Conservation (phyloP, 2,888 invertebrate species). For the Cheilosia soror region DNA sequence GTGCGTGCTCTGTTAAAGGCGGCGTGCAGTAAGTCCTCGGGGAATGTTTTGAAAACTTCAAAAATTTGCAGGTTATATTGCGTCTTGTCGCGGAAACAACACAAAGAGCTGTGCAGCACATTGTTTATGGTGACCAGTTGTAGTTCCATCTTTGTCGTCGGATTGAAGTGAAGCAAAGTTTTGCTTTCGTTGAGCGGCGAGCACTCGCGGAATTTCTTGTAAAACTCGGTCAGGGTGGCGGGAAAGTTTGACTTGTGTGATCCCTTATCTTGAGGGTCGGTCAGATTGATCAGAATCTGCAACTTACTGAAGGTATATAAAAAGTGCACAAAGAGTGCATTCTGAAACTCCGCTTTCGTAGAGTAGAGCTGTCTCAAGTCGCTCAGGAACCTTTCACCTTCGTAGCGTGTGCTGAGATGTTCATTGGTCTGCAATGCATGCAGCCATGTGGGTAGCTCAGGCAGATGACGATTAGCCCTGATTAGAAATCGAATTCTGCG, state of each 20-base stretch:
- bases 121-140: constrained; percentile 78
- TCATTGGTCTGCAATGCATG: constrained; percentile 87
- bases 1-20: constrained; percentile 86
- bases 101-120: constrained; percentile 88
- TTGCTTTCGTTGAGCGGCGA: constrained; percentile 78
- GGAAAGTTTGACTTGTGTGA: constrained; percentile 79
- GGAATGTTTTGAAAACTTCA: constrained; percentile 89
- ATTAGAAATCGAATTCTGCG: constrained; percentile 87
- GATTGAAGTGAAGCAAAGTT: constrained; percentile 78
- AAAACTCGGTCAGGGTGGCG: constrained; percentile 80
- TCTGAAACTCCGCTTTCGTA: constrained; percentile 78
- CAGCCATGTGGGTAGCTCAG: constrained; percentile 86
- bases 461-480: constrained; percentile 85
- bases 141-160: constrained; percentile 78
- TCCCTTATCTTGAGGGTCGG: constrained; percentile 29
- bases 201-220: constrained; percentile 77
- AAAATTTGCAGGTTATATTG: constrained; percentile 88
- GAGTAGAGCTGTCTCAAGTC: constrained; percentile 81
- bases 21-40: constrained; percentile 86
- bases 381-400: constrained; percentile 81
- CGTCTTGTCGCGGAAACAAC: constrained; percentile 86
- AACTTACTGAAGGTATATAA: constrained; percentile 71
- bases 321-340: constrained; percentile 81
- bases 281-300: constrained; percentile 12
- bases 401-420: constrained; percentile 83